These are phyloP conservation scores for Mimachlamys varia DNA, from an alignment of 2,888 invertebrate species.

Conservation along the genomic window DNA sequence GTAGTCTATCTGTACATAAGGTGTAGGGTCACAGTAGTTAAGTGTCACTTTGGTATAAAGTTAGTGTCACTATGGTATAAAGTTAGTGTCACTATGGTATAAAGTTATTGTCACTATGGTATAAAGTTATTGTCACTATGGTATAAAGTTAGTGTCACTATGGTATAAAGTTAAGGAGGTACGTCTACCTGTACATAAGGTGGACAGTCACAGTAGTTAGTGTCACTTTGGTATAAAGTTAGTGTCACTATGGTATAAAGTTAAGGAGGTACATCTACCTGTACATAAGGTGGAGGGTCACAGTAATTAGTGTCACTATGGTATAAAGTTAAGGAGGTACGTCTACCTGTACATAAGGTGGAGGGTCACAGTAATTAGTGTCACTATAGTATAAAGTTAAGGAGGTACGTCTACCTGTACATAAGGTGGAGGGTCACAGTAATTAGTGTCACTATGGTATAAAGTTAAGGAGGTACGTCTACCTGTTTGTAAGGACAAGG, in stretches of 20 bases:
- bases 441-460: too few relatives aligned
- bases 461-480: constrained; percentile 50
- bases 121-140: too few relatives aligned
- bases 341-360: not conserved
- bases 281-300: too few relatives aligned
- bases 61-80: constrained; percentile 55
- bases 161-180: constrained; percentile 54
- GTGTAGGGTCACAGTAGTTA: too few relatives aligned
- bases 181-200: not conserved
- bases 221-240: constrained; percentile 54
- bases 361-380: too few relatives aligned
- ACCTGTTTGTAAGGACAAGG: constrained; percentile 48
- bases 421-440: too few relatives aligned
- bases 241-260: constrained; percentile 56
- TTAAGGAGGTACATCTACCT: constrained; percentile 25
- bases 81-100: constrained; percentile 50
- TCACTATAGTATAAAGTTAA: constrained; percentile 58
- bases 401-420: not conserved
- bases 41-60: constrained; percentile 55
- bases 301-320: too few relatives aligned
- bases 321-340: constrained; percentile 52
- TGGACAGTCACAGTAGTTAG: too few relatives aligned
- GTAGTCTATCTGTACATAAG: not conserved
- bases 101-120: constrained; percentile 56
- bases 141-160: too few relatives aligned